phyloP scores from a whole-genome alignment of 1,140 invertebrate genomes.

The Brachionus paranguensis region DNA sequence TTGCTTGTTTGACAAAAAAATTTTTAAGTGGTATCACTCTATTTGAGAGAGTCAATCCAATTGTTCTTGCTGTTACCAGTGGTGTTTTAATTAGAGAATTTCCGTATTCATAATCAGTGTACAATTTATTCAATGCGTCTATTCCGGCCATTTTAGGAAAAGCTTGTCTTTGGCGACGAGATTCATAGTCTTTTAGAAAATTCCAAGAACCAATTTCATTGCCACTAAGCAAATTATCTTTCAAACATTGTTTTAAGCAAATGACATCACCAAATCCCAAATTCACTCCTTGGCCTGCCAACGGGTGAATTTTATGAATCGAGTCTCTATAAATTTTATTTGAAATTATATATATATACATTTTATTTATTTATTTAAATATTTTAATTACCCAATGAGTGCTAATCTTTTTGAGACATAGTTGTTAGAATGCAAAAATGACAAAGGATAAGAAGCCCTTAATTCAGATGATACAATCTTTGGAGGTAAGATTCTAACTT shows the following conservation, averaged over 20 bases:
- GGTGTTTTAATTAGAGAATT: slow-evolving; percentile 57
- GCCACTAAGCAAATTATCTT: slow-evolving; percentile 67
- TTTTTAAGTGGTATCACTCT: neutral
- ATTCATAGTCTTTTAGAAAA: slow-evolving; percentile 76
- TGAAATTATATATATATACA: neutral
- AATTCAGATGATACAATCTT: slow-evolving; percentile 64
- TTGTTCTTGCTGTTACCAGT: slow-evolving; percentile 70
- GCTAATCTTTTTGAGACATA: slow-evolving; percentile 72
- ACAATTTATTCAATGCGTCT: slow-evolving; percentile 78
- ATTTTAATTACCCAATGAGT: slow-evolving; percentile 68
- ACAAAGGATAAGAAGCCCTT: slow-evolving; percentile 81
- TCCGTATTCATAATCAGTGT: slow-evolving; percentile 63
- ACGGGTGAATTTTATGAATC: slow-evolving; percentile 87
- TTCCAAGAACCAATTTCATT: slow-evolving; percentile 63
- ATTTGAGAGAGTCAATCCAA: slow-evolving; percentile 63
- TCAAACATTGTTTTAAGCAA: slow-evolving; percentile 65
- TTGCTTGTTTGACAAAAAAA: slow-evolving; percentile 12
- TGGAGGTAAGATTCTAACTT: slow-evolving; percentile 68
- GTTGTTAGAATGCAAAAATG: slow-evolving; percentile 76
- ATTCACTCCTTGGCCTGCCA: slow-evolving; percentile 95
- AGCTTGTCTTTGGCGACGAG: slow-evolving; percentile 72
- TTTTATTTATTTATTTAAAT: neutral
- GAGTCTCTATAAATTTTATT: slow-evolving; percentile 66
- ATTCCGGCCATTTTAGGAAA: slow-evolving; percentile 78
- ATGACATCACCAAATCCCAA: slow-evolving; percentile 87